Base-by-base conservation (phyloP, 2,113 vertebrate species). In the Mobula birostris region DNA sequence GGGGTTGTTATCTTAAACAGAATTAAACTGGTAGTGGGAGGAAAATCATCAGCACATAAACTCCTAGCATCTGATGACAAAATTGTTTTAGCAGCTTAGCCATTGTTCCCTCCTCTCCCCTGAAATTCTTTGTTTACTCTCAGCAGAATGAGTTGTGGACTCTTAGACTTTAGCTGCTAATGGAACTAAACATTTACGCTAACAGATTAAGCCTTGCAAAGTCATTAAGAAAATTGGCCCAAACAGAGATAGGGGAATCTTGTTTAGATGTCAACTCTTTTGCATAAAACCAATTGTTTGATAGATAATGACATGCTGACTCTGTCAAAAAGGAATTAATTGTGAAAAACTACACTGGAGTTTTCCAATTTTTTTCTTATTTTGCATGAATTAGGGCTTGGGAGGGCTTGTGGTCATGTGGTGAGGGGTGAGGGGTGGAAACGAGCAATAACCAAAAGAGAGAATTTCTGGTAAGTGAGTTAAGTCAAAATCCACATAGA, bases 91-190 rank as follows among this genome's bases (percentile, higher is more conserved):
- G 95, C 95, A 96, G 96, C 96, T 97, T 96, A 96, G 95, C 80
- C 96, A 96, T 96, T 97, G 96, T 97, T 96, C 90, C 95, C 95
- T 96, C 95, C 96, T 96, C 96, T 97, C 96, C 96, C 96, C 96
- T 95, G 95, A 96, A 96, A 97, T 97, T 97, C 96, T 94, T 95
- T 97, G 96, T 97, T 97, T 97, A 96, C 97, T 95, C 96, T 97
- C 96, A 97, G 97, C 96, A 94, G 95, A 68, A 95, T 94, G 96
- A 97, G 96, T 95, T 96, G 97, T 96, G 96, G 96, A 96, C 96
- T 96, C 95, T 97, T 95, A 95, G 96, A 97, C 96, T 97, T 97
- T 97, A 97, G 97, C 97, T 97, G 97, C 96, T 97, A 97, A 97
- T 97, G 97, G 97, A 96, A 95, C 97, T 96, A 97, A 97, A 97